phyloP scores from a whole-genome alignment of 2,888 invertebrate genomes.

The Macaria liturata region DNA sequence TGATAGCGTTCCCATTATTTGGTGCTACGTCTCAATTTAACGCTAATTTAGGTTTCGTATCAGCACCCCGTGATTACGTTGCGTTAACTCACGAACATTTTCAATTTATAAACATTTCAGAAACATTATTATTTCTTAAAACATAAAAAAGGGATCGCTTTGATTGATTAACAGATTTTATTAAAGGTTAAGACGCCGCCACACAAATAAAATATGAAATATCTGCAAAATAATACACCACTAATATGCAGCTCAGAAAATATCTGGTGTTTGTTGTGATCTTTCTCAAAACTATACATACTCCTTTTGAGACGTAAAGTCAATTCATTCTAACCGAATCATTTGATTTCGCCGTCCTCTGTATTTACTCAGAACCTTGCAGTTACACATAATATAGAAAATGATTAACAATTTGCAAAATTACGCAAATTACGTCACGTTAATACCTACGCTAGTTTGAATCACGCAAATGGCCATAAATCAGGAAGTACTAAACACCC shows the following conservation, averaged over 20 bases:
- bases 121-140: slow-evolving; percentile 43
- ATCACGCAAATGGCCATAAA: slow-evolving; percentile 26
- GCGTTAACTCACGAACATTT: slow-evolving; percentile 46
- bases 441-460: slow-evolving; percentile 21
- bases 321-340: background rate
- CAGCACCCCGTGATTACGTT: slow-evolving; percentile 53
- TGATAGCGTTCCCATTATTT: slow-evolving; percentile 18
- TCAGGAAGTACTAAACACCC: slow-evolving; percentile 31
- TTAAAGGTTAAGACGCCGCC: slow-evolving; percentile 22
- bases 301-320: too few species aligned
- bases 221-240: too few species aligned
- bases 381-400: slow-evolving; percentile 13
- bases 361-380: slow-evolving; percentile 16
- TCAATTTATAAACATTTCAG: slow-evolving; percentile 59
- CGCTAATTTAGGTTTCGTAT: slow-evolving; percentile 53
- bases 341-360: slow-evolving; percentile 5
- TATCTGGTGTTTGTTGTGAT: too few species aligned
- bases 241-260: too few species aligned
- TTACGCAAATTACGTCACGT: slow-evolving; percentile 31
- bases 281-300: too few species aligned
- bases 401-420: slow-evolving; percentile 22
- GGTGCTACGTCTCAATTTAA: slow-evolving; percentile 50
- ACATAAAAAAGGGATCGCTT: slow-evolving; percentile 45
- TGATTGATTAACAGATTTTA: slow-evolving; percentile 47
- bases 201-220: slow-evolving; percentile 19